These are phyloP conservation scores for Amphiprion percula DNA, from an alignment of 2,113 vertebrate species.

Conservation along the genomic window DNA sequence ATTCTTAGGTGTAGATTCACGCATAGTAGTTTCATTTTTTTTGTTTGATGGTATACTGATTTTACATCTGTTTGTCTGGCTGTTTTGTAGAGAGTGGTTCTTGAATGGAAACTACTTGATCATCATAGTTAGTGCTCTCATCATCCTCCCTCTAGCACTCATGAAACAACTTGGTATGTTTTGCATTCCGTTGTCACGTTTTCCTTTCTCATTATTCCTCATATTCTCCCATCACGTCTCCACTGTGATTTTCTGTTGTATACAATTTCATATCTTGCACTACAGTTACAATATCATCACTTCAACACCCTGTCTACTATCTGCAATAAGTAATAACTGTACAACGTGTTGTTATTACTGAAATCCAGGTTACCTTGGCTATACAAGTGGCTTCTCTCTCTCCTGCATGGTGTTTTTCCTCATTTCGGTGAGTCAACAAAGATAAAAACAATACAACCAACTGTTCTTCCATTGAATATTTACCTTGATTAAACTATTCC, in stretches of 20 bases:
- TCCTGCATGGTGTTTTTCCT: slow-evolving; percentile 93
- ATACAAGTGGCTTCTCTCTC: slow-evolving; percentile 92
- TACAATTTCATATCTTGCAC: not conserved
- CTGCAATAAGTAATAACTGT: not conserved
- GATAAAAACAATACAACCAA: not conserved
- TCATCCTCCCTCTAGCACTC: slow-evolving; percentile 90
- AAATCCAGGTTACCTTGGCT: slow-evolving; percentile 88
- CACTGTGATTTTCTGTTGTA: not conserved
- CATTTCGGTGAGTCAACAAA: slow-evolving; percentile 86
- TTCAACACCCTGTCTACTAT: not conserved
- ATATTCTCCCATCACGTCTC: slow-evolving; percentile 7
- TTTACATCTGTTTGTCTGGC: slow-evolving; percentile 49
- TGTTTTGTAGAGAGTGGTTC: slow-evolving; percentile 86
- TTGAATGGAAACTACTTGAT: slow-evolving; percentile 89
- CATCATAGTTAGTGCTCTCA: slow-evolving; percentile 84
- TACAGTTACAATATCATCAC: not conserved
- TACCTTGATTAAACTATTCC: not conserved
- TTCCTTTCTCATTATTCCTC: not conserved
- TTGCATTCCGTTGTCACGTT: slow-evolving; percentile 44
- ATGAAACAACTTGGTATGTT: slow-evolving; percentile 92
- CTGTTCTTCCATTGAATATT: not conserved
- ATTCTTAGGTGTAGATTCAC: not conserved
- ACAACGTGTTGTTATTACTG: not conserved
- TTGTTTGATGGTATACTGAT: slow-evolving; percentile 24
- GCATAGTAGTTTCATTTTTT: not conserved